Conservation (phyloP, 2,113 vertebrate species). For the Gila orcuttii region DNA sequence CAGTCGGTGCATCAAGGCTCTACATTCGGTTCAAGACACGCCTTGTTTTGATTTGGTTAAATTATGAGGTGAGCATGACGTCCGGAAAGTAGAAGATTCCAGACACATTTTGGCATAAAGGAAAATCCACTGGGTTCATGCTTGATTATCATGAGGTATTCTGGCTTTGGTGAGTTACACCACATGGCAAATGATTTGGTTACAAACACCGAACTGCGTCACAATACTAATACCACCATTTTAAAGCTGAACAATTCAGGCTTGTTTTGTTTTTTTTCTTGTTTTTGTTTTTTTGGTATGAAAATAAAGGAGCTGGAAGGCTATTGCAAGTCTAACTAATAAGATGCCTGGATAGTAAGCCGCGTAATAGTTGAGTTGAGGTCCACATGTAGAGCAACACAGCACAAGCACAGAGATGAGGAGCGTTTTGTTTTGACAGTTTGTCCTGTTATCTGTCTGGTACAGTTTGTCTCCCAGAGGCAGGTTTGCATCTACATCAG, state of each 20-base stretch:
- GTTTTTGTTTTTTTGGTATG: constrained; percentile 61
- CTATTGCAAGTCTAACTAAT: constrained; percentile 46
- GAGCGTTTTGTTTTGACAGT: constrained; percentile 32
- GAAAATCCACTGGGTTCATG: constrained; percentile 59
- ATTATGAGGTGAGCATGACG: constrained; percentile 49
- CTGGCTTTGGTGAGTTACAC: constrained; percentile 70
- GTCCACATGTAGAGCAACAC: constrained; percentile 49
- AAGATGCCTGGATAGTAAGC: constrained; percentile 41
- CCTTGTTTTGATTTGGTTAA: constrained; percentile 46
- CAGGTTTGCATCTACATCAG: not conserved
- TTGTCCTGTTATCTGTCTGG: constrained; percentile 36
- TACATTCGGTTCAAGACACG: constrained; percentile 21
- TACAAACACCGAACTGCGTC: constrained; percentile 69
- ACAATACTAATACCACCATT: constrained; percentile 69
- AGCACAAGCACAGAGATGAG: constrained; percentile 61
- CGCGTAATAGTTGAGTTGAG: constrained; percentile 41
- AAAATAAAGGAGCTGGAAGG: constrained; percentile 64
- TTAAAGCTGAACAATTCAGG: constrained; percentile 70
- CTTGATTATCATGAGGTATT: constrained; percentile 73
- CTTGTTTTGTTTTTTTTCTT: constrained; percentile 45
- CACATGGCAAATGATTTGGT: constrained; percentile 66
- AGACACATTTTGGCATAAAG: constrained; percentile 46
- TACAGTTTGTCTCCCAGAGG: constrained; percentile 36
- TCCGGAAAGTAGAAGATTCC: constrained; percentile 30
- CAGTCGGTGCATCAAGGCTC: constrained; percentile 31